phyloP scores from a whole-genome alignment of 2,797 vertebrate genomes.

The Rhabdomys pumilio region DNA sequence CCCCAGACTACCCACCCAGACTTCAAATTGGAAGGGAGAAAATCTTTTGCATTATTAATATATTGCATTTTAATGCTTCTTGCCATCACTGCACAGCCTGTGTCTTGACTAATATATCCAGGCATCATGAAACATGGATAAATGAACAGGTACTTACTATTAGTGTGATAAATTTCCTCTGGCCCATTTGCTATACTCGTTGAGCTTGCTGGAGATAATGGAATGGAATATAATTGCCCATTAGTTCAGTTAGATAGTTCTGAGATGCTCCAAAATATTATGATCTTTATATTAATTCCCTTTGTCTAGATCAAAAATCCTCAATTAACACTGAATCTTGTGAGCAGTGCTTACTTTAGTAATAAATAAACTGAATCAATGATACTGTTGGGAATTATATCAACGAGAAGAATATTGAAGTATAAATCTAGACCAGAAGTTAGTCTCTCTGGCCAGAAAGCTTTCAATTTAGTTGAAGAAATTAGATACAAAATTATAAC shows the following conservation, averaged over 20 bases:
- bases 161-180: constrained; percentile 8
- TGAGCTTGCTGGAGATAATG: background rate
- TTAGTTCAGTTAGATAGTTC: constrained; percentile 31
- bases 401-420: background rate
- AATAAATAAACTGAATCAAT: constrained; percentile 23
- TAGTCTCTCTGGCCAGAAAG: background rate
- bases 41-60: background rate
- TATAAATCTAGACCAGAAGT: constrained; percentile 12
- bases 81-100: background rate
- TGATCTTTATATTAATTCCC: constrained; percentile 24
- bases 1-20: background rate
- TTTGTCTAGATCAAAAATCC: constrained; percentile 50
- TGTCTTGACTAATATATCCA: background rate
- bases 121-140: background rate
- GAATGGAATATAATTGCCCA: constrained; percentile 10
- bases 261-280: constrained; percentile 41
- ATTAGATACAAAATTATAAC: background rate
- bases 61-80: background rate
- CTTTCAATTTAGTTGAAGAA: constrained; percentile 1
- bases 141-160: background rate
- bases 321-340: background rate
- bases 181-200: background rate
- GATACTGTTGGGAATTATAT: background rate
- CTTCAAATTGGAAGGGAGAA: background rate
- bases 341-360: background rate